Percentiles rank a stretch among this genome's conserved stretches.
These are phyloP conservation scores for Apomyelois bistriatella DNA, from an alignment of 2,888 invertebrate genomes.

Conservation along the genomic window DNA sequence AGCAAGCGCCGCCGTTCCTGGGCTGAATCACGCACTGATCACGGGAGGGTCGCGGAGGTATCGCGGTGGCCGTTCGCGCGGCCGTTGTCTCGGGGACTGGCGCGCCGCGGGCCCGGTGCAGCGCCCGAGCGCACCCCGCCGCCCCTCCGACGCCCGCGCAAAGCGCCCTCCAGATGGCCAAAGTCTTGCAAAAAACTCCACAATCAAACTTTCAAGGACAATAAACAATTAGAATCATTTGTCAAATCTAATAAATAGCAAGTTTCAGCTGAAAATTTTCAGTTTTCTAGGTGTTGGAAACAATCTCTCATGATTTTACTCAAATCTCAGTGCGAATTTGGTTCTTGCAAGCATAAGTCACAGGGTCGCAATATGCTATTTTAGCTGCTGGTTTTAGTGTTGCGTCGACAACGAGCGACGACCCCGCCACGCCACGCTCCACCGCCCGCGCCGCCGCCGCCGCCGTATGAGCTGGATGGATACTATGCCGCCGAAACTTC, in stretches of 20 bases:
- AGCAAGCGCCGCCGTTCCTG: constrained; percentile 55
- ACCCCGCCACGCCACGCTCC: constrained; percentile 62
- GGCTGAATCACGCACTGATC: constrained; percentile 55
- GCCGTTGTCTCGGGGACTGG: constrained; percentile 79
- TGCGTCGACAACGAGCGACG: constrained; percentile 50
- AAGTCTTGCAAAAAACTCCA: constrained; percentile 48
- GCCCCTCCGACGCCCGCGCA: constrained; percentile 55
- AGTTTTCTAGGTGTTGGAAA: background rate
- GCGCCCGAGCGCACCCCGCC: constrained; percentile 63
- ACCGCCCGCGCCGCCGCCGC: constrained; percentile 48
- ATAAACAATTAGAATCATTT: background rate
- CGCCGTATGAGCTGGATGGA: background rate
- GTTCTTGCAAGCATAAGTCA: constrained; percentile 5
- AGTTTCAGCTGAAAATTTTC: background rate
- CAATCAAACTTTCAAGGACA: constrained; percentile 27
- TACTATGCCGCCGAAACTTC: constrained; percentile 67
- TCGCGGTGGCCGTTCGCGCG: constrained; percentile 76
- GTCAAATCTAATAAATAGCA: background rate
- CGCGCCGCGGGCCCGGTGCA: constrained; percentile 60
- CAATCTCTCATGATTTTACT: background rate
- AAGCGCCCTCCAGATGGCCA: constrained; percentile 64
- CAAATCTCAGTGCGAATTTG: constrained; percentile 11
- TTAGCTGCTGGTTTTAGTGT: constrained; percentile 26
- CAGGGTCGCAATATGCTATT: constrained; percentile 18
- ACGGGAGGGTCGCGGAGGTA: constrained; percentile 35